Evolutionary conservation across 2,888 invertebrate species (phyloP).

Genomic region (Serripes groenlandicus): DNA sequence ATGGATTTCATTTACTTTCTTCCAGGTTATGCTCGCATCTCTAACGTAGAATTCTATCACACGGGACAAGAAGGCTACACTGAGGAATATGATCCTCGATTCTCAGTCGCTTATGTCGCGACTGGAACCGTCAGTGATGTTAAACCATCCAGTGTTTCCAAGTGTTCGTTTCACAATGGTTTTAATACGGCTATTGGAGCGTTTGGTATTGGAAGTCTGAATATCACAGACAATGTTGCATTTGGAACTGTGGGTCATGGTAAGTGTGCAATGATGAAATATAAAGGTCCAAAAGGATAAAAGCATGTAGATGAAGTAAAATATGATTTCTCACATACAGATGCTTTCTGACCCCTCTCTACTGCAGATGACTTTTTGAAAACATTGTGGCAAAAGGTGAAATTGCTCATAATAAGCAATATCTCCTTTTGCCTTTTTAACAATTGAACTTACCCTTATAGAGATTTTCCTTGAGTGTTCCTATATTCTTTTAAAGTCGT

Average conservation of each 20-base stretch:
- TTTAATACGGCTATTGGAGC: constrained; percentile 81
- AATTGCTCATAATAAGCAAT: no score
- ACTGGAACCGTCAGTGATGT: constrained; percentile 67
- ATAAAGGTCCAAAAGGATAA: no score
- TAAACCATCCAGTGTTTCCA: constrained; percentile 75
- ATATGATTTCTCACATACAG: no score
- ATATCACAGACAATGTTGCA: constrained; percentile 80
- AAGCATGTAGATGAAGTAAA: no score
- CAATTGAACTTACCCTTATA: no score
- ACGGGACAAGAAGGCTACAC: constrained; percentile 82
- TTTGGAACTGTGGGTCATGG: constrained; percentile 79
- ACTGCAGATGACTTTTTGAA: no score
- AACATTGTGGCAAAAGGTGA: no score
- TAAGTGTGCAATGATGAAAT: no score
- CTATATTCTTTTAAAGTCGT: no score
- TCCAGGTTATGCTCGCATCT: constrained; percentile 80
- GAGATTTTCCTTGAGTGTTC: no score
- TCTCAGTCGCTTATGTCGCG: constrained; percentile 77
- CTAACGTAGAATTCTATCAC: constrained; percentile 80
- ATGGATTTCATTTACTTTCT: not conserved
- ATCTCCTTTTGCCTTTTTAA: no score
- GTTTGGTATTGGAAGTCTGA: constrained; percentile 72
- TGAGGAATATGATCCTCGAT: constrained; percentile 78
- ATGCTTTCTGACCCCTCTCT: no score
- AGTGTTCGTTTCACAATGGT: constrained; percentile 79